These are phyloP conservation scores for Sander lucioperca DNA, from an alignment of 2,113 vertebrate species.

Conservation along the genomic window DNA sequence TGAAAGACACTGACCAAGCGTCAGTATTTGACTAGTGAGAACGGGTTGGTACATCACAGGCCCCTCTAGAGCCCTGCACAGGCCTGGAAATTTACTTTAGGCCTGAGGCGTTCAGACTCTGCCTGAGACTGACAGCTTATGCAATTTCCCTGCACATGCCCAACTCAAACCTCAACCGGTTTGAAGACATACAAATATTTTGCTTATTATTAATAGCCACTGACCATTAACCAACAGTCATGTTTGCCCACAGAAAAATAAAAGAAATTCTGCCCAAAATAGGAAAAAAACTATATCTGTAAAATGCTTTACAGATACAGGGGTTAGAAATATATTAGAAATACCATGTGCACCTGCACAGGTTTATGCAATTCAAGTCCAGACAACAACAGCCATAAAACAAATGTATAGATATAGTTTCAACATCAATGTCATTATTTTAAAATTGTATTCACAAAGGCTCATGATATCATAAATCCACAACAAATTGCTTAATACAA, in stretches of 20 bases:
- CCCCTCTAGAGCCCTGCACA: not conserved
- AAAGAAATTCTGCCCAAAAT: not conserved
- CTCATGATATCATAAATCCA: not conserved
- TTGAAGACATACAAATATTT: not conserved
- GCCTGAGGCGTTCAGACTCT: conserved; percentile 3
- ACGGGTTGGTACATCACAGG: conserved; percentile 1
- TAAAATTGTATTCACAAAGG: not conserved
- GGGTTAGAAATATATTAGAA: not conserved
- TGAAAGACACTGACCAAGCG: too few relatives aligned
- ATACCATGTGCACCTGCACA: not conserved
- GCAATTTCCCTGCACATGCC: conserved; percentile 10
- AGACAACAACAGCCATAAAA: not conserved
- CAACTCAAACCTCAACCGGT: not conserved
- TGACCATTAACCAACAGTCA: not conserved
- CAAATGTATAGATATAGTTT: not conserved
- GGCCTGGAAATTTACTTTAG: conserved; percentile 7
- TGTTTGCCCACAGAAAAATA: not conserved
- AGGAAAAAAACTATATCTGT: not conserved
- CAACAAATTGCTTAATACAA: not conserved
- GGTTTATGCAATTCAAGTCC: not conserved
- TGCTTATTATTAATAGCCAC: not conserved
- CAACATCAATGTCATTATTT: not conserved
- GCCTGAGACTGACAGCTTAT: conserved; percentile 33
- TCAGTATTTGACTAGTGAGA: too few relatives aligned
- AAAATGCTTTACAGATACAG: not conserved